Conservation (phyloP, 2,888 invertebrate genomes). For the Allophyes oxyacanthae region DNA sequence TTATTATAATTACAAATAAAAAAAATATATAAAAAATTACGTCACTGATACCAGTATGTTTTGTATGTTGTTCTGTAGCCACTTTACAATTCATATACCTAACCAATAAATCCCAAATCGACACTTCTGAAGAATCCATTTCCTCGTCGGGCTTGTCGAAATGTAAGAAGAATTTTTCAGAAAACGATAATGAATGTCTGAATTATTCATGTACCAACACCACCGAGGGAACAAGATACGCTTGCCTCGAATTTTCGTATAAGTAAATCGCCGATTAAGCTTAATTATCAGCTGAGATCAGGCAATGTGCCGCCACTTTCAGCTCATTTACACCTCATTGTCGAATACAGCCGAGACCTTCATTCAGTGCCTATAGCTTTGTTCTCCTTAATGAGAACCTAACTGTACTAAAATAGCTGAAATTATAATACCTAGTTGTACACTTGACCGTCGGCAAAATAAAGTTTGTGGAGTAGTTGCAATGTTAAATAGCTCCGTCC, state of each 20-base stretch:
- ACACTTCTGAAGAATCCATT: conserved; percentile 56
- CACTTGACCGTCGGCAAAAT: conserved; percentile 30
- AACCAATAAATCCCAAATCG: conserved; percentile 51
- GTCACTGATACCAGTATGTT: not conserved
- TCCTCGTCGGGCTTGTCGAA: conserved; percentile 55
- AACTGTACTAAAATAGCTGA: conserved; percentile 19
- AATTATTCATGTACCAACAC: conserved; percentile 62
- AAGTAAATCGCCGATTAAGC: conserved; percentile 45
- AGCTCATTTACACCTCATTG: conserved; percentile 37
- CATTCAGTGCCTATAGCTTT: too few species aligned
- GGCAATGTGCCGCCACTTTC: conserved; percentile 19
- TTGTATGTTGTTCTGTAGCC: conserved; percentile 8
- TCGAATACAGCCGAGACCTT: conserved; percentile 1
- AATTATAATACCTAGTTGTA: conserved; percentile 27
- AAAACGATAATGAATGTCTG: conserved; percentile 59
- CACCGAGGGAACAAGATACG: conserved; percentile 45
- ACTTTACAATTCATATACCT: conserved; percentile 46
- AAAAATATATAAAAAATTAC: not conserved
- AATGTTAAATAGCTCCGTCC: conserved; percentile 50
- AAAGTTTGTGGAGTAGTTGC: conserved; percentile 49
- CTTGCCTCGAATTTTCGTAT: conserved; percentile 40
- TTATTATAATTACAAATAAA: too few species aligned
- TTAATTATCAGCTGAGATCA: conserved; percentile 49
- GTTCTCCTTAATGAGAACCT: conserved; percentile 21
- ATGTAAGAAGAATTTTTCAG: conserved; percentile 51